Evolutionary conservation across 2,113 vertebrate species (phyloP).

Genomic region (Oreocharis arfaki): DNA sequence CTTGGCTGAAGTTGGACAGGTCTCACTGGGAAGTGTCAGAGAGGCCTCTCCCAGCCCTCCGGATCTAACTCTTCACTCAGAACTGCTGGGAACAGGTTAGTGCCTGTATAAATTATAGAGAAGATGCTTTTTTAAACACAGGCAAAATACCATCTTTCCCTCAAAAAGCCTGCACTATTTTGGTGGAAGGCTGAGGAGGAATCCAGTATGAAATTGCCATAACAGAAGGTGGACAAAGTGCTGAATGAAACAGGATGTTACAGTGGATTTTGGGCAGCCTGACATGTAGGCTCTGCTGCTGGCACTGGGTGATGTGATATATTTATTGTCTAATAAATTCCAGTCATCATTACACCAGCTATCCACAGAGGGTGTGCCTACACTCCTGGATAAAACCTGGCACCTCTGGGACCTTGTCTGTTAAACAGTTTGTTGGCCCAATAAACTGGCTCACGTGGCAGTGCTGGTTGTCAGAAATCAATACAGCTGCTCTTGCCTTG

Average conservation of each 20-base stretch:
- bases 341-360: not conserved
- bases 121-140: not conserved
- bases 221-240: not conserved
- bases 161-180: not conserved
- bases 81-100: not conserved
- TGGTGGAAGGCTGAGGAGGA: not conserved
- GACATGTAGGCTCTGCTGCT: not conserved
- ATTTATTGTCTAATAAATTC: not conserved
- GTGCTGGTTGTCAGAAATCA: slow-evolving; percentile 13
- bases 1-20: not conserved
- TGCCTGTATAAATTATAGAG: not conserved
- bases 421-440: slow-evolving; percentile 38
- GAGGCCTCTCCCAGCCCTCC: not conserved
- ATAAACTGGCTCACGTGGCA: slow-evolving; percentile 3
- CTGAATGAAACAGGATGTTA: fast-evolving
- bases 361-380: not conserved
- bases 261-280: not conserved
- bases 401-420: slow-evolving; percentile 13
- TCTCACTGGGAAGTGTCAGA: not conserved
- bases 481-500: slow-evolving; percentile 17
- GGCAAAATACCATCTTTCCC: fast-evolving
- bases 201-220: not conserved
- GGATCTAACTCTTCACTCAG: not conserved
- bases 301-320: not conserved
- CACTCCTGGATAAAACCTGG: not conserved